Percentiles rank a stretch among this genome's conserved stretches.
phyloP scores from a whole-genome alignment of 2,797 vertebrate species.

The Sebastolobus altivelis region DNA sequence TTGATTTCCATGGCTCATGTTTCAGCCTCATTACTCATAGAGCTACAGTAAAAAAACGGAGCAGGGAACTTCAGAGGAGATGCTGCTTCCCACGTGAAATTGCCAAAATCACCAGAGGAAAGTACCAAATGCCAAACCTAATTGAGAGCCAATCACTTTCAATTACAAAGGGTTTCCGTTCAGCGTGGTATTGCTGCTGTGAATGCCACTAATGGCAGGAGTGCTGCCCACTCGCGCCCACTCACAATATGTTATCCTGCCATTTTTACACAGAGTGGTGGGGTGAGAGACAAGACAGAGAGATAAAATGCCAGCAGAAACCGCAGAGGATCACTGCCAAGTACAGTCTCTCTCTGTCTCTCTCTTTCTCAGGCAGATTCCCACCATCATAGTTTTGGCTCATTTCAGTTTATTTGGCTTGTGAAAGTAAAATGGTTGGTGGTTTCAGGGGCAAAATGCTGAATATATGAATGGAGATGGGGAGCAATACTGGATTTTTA shows the following conservation, averaged over 20 bases:
- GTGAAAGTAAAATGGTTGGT: neutral
- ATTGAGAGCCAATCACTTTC: conserved; percentile 48
- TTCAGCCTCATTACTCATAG: conserved; percentile 64
- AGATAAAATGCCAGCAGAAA: conserved; percentile 26
- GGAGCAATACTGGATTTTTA: neutral
- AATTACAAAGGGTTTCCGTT: conserved; percentile 39
- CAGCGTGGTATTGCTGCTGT: neutral
- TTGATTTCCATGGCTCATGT: conserved; percentile 61
- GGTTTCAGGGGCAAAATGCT: neutral
- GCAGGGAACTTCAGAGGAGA: conserved; percentile 29
- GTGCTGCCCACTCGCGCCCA: conserved; percentile 51
- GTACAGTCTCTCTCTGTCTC: conserved; percentile 11
- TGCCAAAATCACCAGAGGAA: conserved; percentile 48
- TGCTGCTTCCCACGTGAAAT: conserved; percentile 35
- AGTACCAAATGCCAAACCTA: conserved; percentile 44
- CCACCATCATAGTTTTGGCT: neutral
- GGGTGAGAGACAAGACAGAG: neutral
- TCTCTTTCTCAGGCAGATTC: conserved; percentile 4
- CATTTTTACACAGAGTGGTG: conserved; percentile 11
- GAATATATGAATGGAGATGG: neutral
- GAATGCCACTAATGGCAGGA: conserved; percentile 23
- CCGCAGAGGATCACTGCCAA: conserved; percentile 12
- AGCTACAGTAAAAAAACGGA: conserved; percentile 25
- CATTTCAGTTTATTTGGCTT: conserved; percentile 15
- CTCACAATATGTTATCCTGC: conserved; percentile 52